Evolutionary conservation across 2,797 vertebrate genomes (phyloP).

Genomic region (Nannoperca obscura): DNA sequence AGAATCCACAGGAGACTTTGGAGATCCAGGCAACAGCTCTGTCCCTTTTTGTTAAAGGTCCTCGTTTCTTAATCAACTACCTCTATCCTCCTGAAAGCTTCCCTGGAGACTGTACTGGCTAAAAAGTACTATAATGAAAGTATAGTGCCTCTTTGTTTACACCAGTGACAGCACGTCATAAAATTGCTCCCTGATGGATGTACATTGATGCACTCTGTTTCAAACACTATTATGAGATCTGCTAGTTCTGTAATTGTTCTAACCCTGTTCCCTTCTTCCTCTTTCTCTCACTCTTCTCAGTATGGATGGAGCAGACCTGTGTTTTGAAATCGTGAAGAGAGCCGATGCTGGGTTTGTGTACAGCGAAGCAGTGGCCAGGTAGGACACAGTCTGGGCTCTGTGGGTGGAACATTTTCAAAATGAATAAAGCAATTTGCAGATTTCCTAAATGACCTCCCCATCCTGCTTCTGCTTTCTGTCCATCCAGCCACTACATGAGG

Average conservation of each 20-base stretch:
- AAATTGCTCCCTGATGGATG: constrained; percentile 15
- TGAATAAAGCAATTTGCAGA: background rate
- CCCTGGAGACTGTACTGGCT: background rate
- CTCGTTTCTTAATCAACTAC: constrained; percentile 26
- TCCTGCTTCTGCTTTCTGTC: constrained; percentile 26
- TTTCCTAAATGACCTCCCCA: background rate
- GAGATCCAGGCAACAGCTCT: background rate
- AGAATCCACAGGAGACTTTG: constrained; percentile 3
- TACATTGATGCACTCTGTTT: constrained; percentile 6
- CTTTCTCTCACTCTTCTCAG: constrained; percentile 73
- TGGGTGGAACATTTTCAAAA: constrained; percentile 18
- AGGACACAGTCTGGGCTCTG: constrained; percentile 40
- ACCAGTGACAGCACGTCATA: constrained; percentile 33
- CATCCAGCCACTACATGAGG: constrained; percentile 95
- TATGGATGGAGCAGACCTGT: constrained; percentile 98
- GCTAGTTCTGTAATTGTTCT: background rate
- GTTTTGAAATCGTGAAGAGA: constrained; percentile 98
- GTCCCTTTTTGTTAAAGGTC: constrained; percentile 5
- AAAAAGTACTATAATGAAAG: constrained; percentile 28
- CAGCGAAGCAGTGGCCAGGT: constrained; percentile 99
- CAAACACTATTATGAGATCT: constrained; percentile 1
- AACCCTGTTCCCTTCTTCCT: background rate
- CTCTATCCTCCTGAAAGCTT: constrained; percentile 1
- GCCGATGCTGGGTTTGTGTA: constrained; percentile 99
- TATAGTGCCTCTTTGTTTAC: constrained; percentile 15